phyloP scores from a whole-genome alignment of 2,797 vertebrate species.

The Erethizon dorsatum region DNA sequence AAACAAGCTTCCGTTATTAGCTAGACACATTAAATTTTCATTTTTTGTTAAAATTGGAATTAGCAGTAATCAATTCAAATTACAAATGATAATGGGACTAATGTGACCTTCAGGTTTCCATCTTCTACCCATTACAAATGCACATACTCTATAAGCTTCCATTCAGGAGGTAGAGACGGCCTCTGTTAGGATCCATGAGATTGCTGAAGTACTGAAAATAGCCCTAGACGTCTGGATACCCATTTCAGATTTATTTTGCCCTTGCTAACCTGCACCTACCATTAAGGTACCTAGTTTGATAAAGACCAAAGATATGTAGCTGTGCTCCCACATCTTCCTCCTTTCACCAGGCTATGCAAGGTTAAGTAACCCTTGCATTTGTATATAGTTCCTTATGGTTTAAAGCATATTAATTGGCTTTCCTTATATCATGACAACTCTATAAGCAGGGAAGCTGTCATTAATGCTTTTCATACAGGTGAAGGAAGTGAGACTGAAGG shows the following conservation, averaged over 20 bases:
- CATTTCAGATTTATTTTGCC: background rate
- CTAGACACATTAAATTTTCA: conserved; percentile 1
- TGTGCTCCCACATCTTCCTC: background rate
- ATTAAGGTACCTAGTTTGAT: background rate
- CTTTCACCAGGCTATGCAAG: background rate
- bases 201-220: background rate
- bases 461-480: background rate
- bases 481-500: background rate
- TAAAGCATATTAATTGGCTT: background rate
- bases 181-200: background rate
- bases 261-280: background rate
- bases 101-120: background rate
- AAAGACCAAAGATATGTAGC: background rate
- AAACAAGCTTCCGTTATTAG: conserved; percentile 45
- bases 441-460: background rate
- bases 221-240: background rate
- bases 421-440: background rate
- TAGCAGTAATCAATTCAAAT: conserved; percentile 46
- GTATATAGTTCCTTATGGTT: background rate
- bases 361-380: background rate
- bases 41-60: conserved; percentile 43
- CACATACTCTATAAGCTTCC: background rate
- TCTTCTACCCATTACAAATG: conserved; percentile 11
- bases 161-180: background rate
- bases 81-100: background rate